Evolutionary conservation across 2,888 invertebrate species (phyloP), one percentile per base, ranked within the genome.

Genomic region (Sinelater perroti): DNA sequence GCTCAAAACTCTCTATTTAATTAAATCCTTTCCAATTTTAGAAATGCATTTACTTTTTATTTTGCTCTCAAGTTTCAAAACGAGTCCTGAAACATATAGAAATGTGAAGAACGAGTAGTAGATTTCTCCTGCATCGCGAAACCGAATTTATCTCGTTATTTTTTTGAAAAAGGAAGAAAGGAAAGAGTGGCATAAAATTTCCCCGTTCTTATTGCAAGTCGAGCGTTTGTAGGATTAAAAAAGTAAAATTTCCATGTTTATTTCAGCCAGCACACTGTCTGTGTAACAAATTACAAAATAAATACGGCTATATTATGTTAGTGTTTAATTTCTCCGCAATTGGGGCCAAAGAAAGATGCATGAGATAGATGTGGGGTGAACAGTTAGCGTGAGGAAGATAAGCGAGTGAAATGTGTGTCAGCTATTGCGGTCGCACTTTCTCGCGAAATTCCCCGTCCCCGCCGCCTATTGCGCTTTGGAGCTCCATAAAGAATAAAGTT

Each of bases 331-430:
- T 76, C 76, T 73, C 76, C 71, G 51, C 53, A 67, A 76, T 72
- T 69, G 74, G 68, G 76, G 77, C 70, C 75, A 72, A 76, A 77
- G 76, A 76, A 77, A 76, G 75, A 76, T 68, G 61, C 58, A 68
- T 70, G 67, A 67, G 66, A 70, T 67, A 56, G 53, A 46, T 44
- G 51, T 60, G 47, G 46, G 30, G 46, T 24, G 51, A 45, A 42
- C 54, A 69, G 62, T 68, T 60, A 55, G 65, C 62, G 65, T 64
- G 69, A 74, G 61, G 68, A 64, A 71, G 73, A 73, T 67, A 66
- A 68, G 64, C 55, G 49, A 68, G 70, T 67, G 73, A 73, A 73
- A 72, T 70, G 73, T 73, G 59, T 74, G 74, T 73, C 74, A 73
- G 56, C 67, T 70, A 73, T 71, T 64, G 70, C 69, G 73, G 60